These are phyloP conservation scores for Cyanocitta stelleri DNA, from an alignment of 2,113 vertebrate species.

Conservation along the genomic window DNA sequence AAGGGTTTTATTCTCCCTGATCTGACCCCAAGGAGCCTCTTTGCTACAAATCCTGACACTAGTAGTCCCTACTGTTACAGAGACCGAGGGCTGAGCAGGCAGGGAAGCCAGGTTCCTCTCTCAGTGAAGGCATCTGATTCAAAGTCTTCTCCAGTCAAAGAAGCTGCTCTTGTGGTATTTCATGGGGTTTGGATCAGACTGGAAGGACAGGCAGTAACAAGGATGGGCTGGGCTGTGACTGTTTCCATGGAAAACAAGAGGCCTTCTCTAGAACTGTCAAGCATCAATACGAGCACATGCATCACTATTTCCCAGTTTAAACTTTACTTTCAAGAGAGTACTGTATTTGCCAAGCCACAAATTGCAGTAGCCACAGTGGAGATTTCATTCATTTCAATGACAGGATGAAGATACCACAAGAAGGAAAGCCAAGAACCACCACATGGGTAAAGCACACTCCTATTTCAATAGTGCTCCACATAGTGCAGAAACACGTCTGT, in stretches of 20 bases:
- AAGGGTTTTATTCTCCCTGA: not conserved
- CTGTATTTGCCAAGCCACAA: not conserved
- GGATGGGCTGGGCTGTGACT: not conserved
- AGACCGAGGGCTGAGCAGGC: rapidly evolving
- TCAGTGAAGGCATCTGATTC: not conserved
- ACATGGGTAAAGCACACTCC: not conserved
- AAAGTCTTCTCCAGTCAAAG: not conserved
- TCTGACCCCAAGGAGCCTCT: not conserved
- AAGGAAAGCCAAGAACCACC: not conserved
- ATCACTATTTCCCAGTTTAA: not conserved
- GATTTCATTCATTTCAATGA: not conserved
- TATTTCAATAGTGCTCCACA: not conserved
- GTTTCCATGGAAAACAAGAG: not conserved
- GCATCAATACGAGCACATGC: not conserved
- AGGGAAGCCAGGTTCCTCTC: not conserved
- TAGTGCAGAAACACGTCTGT: conserved; percentile 51
- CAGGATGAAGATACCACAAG: not conserved
- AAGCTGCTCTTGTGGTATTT: not conserved
- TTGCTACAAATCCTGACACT: not conserved
- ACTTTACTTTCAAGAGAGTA: not conserved
- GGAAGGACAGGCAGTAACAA: not conserved
- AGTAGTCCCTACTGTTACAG: not conserved
- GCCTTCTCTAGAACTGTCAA: not conserved
- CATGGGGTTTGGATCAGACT: not conserved
- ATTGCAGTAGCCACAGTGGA: not conserved